Conservation (phyloP, 53 echinoderm and acorn worm genomes). For the Temnopleurus reevesii region DNA sequence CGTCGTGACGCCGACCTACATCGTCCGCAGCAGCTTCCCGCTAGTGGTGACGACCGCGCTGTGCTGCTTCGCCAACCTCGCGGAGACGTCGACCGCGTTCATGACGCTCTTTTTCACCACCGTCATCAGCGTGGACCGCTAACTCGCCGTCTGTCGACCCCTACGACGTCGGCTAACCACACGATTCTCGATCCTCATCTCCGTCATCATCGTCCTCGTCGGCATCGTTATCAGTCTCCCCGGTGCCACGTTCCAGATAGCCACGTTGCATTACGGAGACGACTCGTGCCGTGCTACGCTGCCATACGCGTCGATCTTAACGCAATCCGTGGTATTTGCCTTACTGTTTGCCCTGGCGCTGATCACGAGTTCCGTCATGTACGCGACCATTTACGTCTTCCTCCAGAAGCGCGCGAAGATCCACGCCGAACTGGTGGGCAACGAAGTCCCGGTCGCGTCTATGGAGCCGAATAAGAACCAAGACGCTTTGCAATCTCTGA, state of each 20-base stretch:
- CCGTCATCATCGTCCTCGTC: neutral
- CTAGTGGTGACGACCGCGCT: neutral
- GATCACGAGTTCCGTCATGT: conserved; percentile 10
- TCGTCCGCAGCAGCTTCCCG: neutral
- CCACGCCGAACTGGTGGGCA: neutral
- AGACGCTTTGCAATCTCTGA: neutral
- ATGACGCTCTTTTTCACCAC: neutral
- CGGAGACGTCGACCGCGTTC: neutral
- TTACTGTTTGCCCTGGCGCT: neutral
- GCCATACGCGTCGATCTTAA: neutral
- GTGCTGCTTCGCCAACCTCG: neutral
- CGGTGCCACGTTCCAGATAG: neutral
- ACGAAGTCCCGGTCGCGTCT: neutral
- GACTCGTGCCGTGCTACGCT: neutral
- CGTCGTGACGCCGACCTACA: conserved; percentile 8
- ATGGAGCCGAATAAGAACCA: neutral
- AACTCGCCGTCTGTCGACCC: conserved; percentile 19
- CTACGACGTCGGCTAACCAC: conserved; percentile 13
- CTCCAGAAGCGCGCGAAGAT: neutral
- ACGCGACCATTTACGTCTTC: neutral
- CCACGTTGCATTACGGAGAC: neutral
- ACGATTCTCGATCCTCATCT: neutral
- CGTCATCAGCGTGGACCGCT: conserved; percentile 32
- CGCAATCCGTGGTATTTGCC: neutral
- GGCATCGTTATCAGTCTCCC: neutral